phyloP scores from a whole-genome alignment of 2,888 invertebrate species.

The Nudaria mundana region DNA sequence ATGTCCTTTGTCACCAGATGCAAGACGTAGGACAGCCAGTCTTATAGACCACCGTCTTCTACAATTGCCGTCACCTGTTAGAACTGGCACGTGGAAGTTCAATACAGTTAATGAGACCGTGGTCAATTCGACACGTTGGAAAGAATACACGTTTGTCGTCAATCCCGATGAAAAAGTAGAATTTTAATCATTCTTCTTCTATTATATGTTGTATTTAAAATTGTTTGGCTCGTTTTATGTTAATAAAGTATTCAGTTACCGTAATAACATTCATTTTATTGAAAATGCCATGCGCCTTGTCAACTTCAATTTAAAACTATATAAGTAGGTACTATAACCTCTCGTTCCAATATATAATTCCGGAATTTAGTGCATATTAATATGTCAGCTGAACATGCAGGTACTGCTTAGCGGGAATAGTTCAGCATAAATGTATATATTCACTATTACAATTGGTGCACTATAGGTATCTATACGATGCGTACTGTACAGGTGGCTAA shows the following conservation, averaged over 20 bases:
- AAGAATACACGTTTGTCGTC: conserved; percentile 54
- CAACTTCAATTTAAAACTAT: too few relatives aligned
- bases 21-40: conserved; percentile 55
- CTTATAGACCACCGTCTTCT: conserved; percentile 52
- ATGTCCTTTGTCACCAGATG: conserved; percentile 59
- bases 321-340: too few relatives aligned
- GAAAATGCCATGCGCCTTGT: too few relatives aligned
- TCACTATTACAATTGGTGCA: conserved; percentile 68
- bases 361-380: too few relatives aligned
- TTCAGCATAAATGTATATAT: conserved; percentile 77
- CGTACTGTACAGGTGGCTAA: conserved; percentile 49
- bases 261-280: conserved; percentile 1
- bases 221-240: conserved; percentile 12
- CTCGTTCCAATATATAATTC: too few relatives aligned
- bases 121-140: conserved; percentile 62
- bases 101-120: conserved; percentile 67
- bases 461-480: conserved; percentile 39
- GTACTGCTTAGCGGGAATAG: too few relatives aligned
- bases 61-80: conserved; percentile 47
- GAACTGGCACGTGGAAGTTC: conserved; percentile 58
- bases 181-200: conserved; percentile 14
- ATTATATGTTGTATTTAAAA: conserved; percentile 4
- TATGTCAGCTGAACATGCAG: too few relatives aligned
- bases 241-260: conserved; percentile 24
- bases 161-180: conserved; percentile 38